These are phyloP conservation scores for Stichopus chloronotus DNA, from an alignment of 35 echinoderm and acorn worm genomes.

Conservation along the genomic window DNA sequence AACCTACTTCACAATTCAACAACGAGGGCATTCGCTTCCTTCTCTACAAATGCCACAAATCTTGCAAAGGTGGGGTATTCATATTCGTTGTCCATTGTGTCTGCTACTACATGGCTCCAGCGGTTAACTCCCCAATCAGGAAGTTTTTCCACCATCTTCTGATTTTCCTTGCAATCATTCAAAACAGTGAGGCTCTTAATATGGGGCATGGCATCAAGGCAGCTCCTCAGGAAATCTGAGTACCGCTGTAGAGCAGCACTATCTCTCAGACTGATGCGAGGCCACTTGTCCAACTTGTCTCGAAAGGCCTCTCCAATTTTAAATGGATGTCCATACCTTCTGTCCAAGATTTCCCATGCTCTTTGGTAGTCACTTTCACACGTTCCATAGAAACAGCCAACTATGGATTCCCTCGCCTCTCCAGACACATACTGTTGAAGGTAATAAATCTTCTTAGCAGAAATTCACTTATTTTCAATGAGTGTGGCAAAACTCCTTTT, in stretches of 20 bases:
- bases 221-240: constrained; percentile 23
- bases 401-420: constrained; percentile 34
- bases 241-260: constrained; percentile 45
- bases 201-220: constrained; percentile 44
- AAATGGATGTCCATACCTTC: constrained; percentile 51
- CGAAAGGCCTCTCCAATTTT: constrained; percentile 38
- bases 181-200: constrained; percentile 16
- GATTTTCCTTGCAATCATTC: constrained; percentile 44
- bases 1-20: constrained; percentile 69
- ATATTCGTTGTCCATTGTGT: background rate
- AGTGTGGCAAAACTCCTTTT: constrained; percentile 64
- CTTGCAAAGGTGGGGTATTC: constrained; percentile 20
- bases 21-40: constrained; percentile 65
- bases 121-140: constrained; percentile 40
- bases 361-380: constrained; percentile 47
- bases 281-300: constrained; percentile 28
- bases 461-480: constrained; percentile 57
- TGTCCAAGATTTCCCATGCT: constrained; percentile 60
- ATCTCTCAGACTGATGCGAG: constrained; percentile 7
- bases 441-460: constrained; percentile 48
- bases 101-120: constrained; percentile 41
- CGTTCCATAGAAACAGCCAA: constrained; percentile 46
- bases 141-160: constrained; percentile 23
- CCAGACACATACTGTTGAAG: constrained; percentile 33
- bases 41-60: constrained; percentile 50